Evolutionary conservation across 2,113 vertebrate genomes (phyloP), one percentile per base, ranked within the genome.

Genomic region (Lasiurus borealis): DNA sequence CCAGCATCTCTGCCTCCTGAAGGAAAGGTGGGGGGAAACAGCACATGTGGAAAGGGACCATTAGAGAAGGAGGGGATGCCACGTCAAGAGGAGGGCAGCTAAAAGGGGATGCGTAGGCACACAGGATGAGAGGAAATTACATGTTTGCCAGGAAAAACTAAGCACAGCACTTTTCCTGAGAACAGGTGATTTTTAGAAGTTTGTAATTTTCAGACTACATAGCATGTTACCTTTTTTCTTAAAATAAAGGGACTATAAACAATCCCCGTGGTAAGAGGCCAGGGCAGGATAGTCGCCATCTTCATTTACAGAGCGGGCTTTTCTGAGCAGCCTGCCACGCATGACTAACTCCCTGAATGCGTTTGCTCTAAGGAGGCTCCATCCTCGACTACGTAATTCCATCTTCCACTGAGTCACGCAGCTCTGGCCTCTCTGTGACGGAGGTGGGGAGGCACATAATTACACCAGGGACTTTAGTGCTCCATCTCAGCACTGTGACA

Each of bases 161-260:
- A 40, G 19, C 23, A 36, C 44, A 66, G 73, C 23, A 21, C 88
- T 66, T 77, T 68, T 19, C 46, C 72, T 14, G 6, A 34, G 27
- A 54, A 81, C 40, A 94, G 88, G 76, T 82, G 48, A 46, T 66
- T 77, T 76, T 72, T 31, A 40, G 40, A 69, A n/a, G 80, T 54
- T 59, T 88, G 21, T 86, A 94, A 84, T 90, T 96, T 92, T 52
- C 76, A 85, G 75, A 68, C 40, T 19, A 52, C 48, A 27, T 59
- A 77, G 46, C 12, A 34, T 11, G 31, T 21, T 93, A 27, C 80
- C 69, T 89, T 83, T 95, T 29, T 50, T 23, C 59, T 84, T 91
- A 82, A 86, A 90, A 85, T 88, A 83, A 82, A 95, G n/a, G 13
- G 2, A 57, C 62, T 88, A n/a, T 66, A 76, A 84, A 93, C 15